Evolutionary conservation across 2,888 invertebrate species (phyloP).

Genomic region (Erebia aethiops): DNA sequence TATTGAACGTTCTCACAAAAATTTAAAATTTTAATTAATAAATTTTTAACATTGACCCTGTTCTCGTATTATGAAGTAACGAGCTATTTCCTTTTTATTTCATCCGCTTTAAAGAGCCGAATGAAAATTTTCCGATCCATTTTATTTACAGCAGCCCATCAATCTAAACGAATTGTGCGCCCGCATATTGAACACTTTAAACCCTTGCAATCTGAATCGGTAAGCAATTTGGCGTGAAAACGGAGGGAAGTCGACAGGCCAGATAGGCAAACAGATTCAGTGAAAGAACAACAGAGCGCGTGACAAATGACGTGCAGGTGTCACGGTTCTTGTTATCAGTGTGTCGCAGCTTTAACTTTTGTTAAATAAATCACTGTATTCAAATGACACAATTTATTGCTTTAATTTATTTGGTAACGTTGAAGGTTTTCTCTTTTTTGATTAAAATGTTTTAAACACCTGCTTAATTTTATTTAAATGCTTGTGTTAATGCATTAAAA

Average conservation of each 20-base stretch:
- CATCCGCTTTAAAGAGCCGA: conserved; percentile 26
- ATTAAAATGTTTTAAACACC: conserved; percentile 4
- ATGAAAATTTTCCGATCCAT: conserved; percentile 39
- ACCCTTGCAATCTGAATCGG: conserved; percentile 47
- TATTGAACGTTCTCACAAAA: no score
- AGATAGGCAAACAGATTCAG: conserved; percentile 61
- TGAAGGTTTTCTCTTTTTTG: neutral
- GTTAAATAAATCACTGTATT: conserved; percentile 10
- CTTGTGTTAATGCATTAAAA: neutral
- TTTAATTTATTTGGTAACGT: neutral
- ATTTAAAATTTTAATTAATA: no score
- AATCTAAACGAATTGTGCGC: conserved; percentile 49
- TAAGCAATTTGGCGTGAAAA: conserved; percentile 64
- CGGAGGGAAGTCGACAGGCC: conserved; percentile 51
- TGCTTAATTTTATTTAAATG: neutral
- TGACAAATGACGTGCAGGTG: conserved; percentile 80
- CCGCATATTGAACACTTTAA: conserved; percentile 45
- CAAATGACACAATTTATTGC: neutral
- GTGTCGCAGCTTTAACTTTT: conserved; percentile 26
- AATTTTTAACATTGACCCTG: neutral
- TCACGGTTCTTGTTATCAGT: conserved; percentile 55
- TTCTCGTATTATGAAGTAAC: neutral
- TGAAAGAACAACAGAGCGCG: conserved; percentile 51
- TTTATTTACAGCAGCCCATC: conserved; percentile 39
- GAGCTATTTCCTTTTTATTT: conserved; percentile 25